These are phyloP conservation scores for Notechis scutatus DNA, from an alignment of 2,113 vertebrate genomes.

Conservation along the genomic window DNA sequence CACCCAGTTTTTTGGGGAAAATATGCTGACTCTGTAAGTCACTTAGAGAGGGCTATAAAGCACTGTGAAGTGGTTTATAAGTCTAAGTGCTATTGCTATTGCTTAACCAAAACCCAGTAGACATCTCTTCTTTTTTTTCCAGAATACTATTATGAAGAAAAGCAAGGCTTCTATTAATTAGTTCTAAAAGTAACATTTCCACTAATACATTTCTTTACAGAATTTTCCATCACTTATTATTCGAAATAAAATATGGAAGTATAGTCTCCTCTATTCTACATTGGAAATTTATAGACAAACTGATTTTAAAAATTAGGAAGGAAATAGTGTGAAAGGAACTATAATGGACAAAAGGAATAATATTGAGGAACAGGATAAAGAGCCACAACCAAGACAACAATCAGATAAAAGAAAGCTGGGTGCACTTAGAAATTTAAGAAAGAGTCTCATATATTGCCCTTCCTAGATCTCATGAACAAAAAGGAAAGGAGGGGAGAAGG, in stretches of 20 bases:
- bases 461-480: not conserved
- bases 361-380: not conserved
- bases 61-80: too few species aligned
- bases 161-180: not conserved
- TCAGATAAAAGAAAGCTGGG: not conserved
- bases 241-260: not conserved
- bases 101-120: not conserved
- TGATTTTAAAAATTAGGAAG: not conserved
- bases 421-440: not conserved
- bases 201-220: not conserved
- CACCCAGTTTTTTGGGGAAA: too few species aligned
- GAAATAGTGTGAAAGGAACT: not conserved
- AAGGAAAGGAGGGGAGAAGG: not conserved
- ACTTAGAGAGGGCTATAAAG: too few species aligned
- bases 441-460: not conserved
- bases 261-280: not conserved
- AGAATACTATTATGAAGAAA: not conserved
- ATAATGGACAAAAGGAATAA: not conserved
- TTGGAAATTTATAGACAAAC: not conserved
- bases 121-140: not conserved
- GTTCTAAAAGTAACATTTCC: not conserved
- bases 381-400: not conserved
- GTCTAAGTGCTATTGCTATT: too few species aligned
- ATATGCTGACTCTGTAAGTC: too few species aligned
- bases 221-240: not conserved